Evolutionary conservation across 2,888 invertebrate genomes (phyloP).

Genomic region (Drosophila basisetae): DNA sequence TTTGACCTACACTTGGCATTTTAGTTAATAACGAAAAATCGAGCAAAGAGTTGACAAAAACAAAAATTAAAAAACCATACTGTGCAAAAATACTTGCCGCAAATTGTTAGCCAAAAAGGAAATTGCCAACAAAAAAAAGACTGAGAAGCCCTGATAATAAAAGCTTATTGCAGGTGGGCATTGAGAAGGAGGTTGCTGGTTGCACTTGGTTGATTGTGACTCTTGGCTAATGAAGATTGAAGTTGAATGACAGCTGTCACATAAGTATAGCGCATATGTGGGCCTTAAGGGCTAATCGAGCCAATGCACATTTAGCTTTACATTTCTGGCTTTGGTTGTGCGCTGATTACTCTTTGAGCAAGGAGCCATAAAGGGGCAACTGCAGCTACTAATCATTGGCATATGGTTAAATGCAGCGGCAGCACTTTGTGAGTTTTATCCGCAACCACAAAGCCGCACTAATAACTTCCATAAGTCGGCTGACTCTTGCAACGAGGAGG

Average conservation of each 20-base stretch:
- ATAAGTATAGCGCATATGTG: conserved; percentile 16
- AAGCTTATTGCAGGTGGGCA: not conserved
- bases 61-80: conserved; percentile 35
- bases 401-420: conserved; percentile 51
- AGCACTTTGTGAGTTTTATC: conserved; percentile 52
- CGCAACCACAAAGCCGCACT: conserved; percentile 56
- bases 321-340: conserved; percentile 5
- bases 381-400: conserved; percentile 56
- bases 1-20: conserved; percentile 62
- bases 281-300: conserved; percentile 32
- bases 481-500: not conserved
- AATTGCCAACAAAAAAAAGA: conserved; percentile 8
- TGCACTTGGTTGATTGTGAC: conserved; percentile 74
- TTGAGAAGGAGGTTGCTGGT: conserved; percentile 5
- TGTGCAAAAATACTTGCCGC: conserved; percentile 18
- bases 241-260: conserved; percentile 38
- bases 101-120: conserved; percentile 42
- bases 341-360: conserved; percentile 42
- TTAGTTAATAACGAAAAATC: conserved; percentile 73
- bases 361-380: not conserved
- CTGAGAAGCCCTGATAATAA: not conserved
- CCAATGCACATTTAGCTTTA: conserved; percentile 38
- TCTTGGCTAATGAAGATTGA: conserved; percentile 71
- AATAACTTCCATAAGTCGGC: conserved; percentile 54
- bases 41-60: conserved; percentile 31